Evolutionary conservation across 2,888 invertebrate genomes (phyloP).

Genomic region (Trissoscelio sp.): DNA sequence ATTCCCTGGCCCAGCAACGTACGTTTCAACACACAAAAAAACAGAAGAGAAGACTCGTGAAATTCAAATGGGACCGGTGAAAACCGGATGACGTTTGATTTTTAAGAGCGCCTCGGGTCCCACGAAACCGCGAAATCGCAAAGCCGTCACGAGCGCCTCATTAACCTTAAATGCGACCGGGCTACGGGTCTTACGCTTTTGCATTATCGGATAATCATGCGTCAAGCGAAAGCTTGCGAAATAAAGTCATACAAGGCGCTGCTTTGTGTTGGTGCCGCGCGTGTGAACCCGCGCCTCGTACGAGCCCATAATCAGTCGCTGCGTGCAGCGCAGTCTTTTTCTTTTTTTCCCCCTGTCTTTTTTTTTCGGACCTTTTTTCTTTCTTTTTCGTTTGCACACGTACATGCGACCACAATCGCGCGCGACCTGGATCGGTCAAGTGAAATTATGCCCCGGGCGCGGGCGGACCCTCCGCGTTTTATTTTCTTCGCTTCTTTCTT

Average conservation of each 20-base stretch:
- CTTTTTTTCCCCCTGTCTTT: too few species aligned
- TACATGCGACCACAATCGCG: conserved; percentile 43
- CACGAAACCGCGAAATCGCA: conserved; percentile 54
- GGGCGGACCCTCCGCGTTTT: conserved; percentile 75
- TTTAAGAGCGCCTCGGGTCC: conserved; percentile 34
- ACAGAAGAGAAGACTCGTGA: conserved; percentile 19
- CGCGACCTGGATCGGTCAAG: conserved; percentile 78
- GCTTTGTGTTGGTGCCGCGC: conserved; percentile 61
- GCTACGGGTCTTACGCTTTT: conserved; percentile 49
- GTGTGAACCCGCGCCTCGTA: conserved; percentile 64
- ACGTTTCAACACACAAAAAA: too few species aligned
- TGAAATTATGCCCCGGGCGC: conserved; percentile 80
- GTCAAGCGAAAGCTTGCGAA: conserved; percentile 73
- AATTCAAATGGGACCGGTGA: conserved; percentile 38
- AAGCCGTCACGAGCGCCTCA: conserved; percentile 54
- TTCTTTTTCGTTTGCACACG: conserved; percentile 41
- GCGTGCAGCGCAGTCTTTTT: conserved; percentile 66
- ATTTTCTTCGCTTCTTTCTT: conserved; percentile 25
- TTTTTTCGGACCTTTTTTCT: conserved; percentile 40
- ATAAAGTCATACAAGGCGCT: conserved; percentile 72
- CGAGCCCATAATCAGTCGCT: conserved; percentile 68
- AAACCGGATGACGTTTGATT: conserved; percentile 58
- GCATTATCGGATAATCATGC: conserved; percentile 72
- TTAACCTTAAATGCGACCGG: conserved; percentile 58
- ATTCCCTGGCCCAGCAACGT: too few species aligned